These are phyloP conservation scores for Acrobasis consociella DNA, from an alignment of 2,888 invertebrate species.

Conservation along the genomic window DNA sequence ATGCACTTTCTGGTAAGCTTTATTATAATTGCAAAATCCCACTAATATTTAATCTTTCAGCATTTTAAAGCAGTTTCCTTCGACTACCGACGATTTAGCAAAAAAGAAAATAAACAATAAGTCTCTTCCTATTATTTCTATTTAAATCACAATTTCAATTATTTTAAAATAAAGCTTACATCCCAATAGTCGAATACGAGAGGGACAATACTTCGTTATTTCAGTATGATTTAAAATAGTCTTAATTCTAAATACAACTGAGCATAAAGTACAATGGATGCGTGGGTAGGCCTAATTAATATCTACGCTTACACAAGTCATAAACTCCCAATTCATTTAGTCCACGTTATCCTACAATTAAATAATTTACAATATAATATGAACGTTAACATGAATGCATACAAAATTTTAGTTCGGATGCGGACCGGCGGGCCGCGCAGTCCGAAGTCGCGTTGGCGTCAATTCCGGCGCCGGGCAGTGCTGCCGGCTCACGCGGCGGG, in stretches of 20 bases:
- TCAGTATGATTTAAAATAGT: slow-evolving; percentile 34
- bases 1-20: slow-evolving; percentile 18
- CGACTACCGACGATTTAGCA: not conserved
- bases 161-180: slow-evolving; percentile 17
- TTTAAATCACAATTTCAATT: slow-evolving; percentile 20
- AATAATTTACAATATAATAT: slow-evolving; percentile 77
- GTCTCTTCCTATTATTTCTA: slow-evolving; percentile 18
- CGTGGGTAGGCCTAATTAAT: slow-evolving; percentile 53
- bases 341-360: slow-evolving; percentile 59
- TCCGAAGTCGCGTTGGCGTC: slow-evolving; percentile 23
- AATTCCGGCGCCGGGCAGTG: too few relatives aligned
- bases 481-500: too few relatives aligned
- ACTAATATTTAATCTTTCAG: slow-evolving; percentile 8
- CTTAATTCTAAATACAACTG: slow-evolving; percentile 75
- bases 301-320: slow-evolving; percentile 47
- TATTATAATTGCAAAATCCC: slow-evolving; percentile 24
- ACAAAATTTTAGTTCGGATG: slow-evolving; percentile 56
- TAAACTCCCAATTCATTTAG: slow-evolving; percentile 37
- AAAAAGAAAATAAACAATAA: slow-evolving; percentile 13
- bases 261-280: slow-evolving; percentile 73
- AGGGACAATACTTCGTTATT: slow-evolving; percentile 12
- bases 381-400: slow-evolving; percentile 71
- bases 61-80: not conserved
- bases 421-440: slow-evolving; percentile 38
- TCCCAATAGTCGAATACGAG: slow-evolving; percentile 10